Evolutionary conservation across 2,113 vertebrate species (phyloP).

Genomic region (Hippopotamus amphibius): DNA sequence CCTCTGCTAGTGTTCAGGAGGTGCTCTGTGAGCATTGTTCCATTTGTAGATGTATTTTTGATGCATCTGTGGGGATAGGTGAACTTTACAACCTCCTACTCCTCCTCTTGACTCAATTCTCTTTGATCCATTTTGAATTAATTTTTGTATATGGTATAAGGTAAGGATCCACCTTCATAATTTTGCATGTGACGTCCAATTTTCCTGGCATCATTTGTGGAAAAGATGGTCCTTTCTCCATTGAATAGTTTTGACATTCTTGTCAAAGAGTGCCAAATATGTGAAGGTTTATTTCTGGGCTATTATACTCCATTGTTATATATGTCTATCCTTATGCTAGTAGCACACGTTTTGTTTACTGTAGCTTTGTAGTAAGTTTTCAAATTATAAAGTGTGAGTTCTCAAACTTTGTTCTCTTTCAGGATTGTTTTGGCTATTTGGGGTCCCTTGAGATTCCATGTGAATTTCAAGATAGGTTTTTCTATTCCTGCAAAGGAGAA

Average conservation of each 20-base stretch:
- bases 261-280: neutral
- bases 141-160: neutral
- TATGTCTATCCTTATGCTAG: neutral
- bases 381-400: neutral
- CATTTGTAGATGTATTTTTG: neutral
- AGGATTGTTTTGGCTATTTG: neutral
- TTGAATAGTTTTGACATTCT: neutral
- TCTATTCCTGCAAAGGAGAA: neutral
- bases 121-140: neutral
- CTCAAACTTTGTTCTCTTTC: neutral
- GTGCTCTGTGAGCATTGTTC: neutral
- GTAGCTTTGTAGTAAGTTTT: neutral
- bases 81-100: neutral
- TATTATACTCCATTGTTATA: neutral
- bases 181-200: neutral
- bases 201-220: neutral
- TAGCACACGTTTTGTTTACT: neutral
- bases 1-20: neutral
- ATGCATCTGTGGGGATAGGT: neutral
- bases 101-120: neutral
- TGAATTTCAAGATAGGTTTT: neutral
- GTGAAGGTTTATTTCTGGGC: neutral
- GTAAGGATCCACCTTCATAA: neutral
- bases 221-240: neutral
- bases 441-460: neutral